A percentile compares a stretch with the other conserved stretches of the same genome.
These are phyloP conservation scores for Fistularia tabacaria DNA, from an alignment of 2,797 vertebrate genomes.

Conservation along the genomic window DNA sequence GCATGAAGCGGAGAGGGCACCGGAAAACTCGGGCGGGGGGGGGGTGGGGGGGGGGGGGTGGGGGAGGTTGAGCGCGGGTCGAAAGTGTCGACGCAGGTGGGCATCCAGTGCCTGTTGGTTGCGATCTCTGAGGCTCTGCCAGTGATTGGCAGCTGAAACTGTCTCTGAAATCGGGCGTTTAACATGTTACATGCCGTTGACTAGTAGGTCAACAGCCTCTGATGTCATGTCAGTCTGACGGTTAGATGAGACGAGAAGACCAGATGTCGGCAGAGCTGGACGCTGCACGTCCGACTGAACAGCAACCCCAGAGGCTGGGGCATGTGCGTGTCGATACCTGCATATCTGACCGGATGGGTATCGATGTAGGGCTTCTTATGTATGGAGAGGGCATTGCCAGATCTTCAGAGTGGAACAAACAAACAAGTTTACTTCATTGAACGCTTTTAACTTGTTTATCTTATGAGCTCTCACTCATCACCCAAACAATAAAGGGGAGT, in stretches of 20 bases:
- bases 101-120: background rate
- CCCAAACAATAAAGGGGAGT: slow-evolving; percentile 64
- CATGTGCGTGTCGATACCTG: slow-evolving; percentile 10
- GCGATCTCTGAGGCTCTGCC: too few relatives aligned
- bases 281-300: slow-evolving; percentile 4
- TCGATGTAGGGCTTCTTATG: background rate
- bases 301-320: background rate
- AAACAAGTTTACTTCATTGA: slow-evolving; percentile 68
- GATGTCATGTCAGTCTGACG: slow-evolving; percentile 6
- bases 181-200: slow-evolving; percentile 1
- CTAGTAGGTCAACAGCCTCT: background rate
- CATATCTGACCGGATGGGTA: slow-evolving; percentile 21
- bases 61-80: slow-evolving; percentile 3
- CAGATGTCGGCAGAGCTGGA: slow-evolving; percentile 9
- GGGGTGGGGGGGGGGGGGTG: background rate
- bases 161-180: slow-evolving; percentile 18
- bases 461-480: slow-evolving; percentile 67
- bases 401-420: slow-evolving; percentile 30
- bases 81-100: slow-evolving; percentile 14
- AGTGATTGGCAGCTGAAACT: too few relatives aligned
- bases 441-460: slow-evolving; percentile 56
- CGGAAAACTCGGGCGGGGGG: background rate
- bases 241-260: slow-evolving; percentile 8
- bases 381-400: slow-evolving; percentile 30
- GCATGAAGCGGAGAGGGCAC: slow-evolving; percentile 2